Conservation (phyloP, 2,888 invertebrate genomes). For the Cheilosia impressa region DNA sequence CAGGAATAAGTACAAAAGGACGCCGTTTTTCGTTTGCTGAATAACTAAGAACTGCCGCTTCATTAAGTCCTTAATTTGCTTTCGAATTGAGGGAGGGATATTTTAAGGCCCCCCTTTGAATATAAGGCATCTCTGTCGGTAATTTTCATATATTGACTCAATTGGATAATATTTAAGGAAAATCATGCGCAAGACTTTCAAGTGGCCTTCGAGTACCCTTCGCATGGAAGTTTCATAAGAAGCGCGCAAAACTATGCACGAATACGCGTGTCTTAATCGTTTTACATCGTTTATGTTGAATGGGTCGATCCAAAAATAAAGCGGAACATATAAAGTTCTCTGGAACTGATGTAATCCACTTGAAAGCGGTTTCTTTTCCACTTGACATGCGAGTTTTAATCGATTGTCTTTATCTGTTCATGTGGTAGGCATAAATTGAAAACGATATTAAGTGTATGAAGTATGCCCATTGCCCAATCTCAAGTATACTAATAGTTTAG, state of each 20-base stretch:
- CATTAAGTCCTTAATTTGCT: slow-evolving; percentile 62
- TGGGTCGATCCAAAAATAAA: background rate
- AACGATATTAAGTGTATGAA: background rate
- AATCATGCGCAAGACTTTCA: background rate
- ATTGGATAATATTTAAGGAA: slow-evolving; percentile 3
- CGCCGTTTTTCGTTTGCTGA: slow-evolving; percentile 6
- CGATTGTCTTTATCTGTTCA: slow-evolving; percentile 16
- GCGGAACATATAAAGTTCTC: background rate
- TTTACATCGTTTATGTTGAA: slow-evolving; percentile 13
- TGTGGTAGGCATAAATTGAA: slow-evolving; percentile 14
- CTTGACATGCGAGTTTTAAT: slow-evolving; percentile 21
- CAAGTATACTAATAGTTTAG: background rate
- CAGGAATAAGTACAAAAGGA: slow-evolving; percentile 45
- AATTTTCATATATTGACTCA: slow-evolving; percentile 11
- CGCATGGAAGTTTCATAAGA: background rate
- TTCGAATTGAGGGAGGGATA: slow-evolving; percentile 9
- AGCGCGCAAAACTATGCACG: background rate
- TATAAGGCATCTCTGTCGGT: background rate
- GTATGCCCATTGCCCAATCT: background rate
- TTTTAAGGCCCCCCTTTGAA: background rate
- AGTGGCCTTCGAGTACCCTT: slow-evolving; percentile 6
- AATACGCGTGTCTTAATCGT: background rate
- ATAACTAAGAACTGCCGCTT: slow-evolving; percentile 46
- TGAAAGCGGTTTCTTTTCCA: slow-evolving; percentile 18
- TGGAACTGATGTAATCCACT: slow-evolving; percentile 14